Evolutionary conservation across 2,113 vertebrate genomes (phyloP).

Genomic region (Petaurus breviceps): DNA sequence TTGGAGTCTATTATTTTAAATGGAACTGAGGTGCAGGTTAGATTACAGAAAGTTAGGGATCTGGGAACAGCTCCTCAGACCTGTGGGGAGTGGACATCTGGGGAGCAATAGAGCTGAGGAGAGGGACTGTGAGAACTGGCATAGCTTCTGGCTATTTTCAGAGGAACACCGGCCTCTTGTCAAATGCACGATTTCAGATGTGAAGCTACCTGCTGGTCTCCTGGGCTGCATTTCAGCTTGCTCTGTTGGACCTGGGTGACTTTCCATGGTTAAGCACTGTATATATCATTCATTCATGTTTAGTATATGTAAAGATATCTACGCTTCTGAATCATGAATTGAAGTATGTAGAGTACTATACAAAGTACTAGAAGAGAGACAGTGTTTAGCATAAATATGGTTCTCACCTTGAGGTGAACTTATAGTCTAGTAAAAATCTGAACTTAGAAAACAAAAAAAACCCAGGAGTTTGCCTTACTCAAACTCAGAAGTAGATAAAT

Average conservation of each 20-base stretch:
- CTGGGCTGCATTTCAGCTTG: not conserved
- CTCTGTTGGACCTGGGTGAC: not conserved
- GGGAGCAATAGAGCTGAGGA: not conserved
- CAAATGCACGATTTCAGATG: not conserved
- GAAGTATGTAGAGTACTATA: not conserved
- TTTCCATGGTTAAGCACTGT: not conserved
- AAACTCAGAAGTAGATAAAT: not conserved
- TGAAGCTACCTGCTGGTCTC: not conserved
- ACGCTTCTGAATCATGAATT: not conserved
- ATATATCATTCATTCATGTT: not conserved
- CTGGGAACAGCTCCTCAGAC: not conserved
- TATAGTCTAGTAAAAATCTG: not conserved
- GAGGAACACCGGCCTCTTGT: not conserved
- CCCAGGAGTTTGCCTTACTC: not conserved
- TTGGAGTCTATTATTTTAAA: not conserved
- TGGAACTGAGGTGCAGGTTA: not conserved
- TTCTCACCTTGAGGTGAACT: not conserved
- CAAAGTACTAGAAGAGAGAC: not conserved
- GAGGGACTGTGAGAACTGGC: not conserved
- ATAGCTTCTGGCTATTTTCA: not conserved
- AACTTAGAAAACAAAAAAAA: not conserved
- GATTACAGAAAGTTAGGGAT: not conserved
- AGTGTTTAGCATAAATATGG: not conserved
- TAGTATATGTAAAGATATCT: not conserved
- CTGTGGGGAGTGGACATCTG: not conserved